Evolutionary conservation across 2,797 vertebrate genomes (phyloP), one percentile per base, ranked within the genome.

Genomic region (Platyrinchus mystaceus): DNA sequence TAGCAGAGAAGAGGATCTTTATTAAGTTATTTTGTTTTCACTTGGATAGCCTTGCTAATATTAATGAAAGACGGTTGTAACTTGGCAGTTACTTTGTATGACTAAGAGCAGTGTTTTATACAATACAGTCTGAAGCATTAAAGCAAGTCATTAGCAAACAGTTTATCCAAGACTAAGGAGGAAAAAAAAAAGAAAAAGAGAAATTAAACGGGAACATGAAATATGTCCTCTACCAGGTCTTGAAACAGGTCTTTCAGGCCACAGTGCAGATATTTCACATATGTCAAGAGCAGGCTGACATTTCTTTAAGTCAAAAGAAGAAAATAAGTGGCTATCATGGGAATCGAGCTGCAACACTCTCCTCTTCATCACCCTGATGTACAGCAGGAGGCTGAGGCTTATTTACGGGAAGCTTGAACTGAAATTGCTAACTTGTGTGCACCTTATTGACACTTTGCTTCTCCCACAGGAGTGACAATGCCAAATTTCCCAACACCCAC

Each of bases 351-450:
- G 47, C 77, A 70, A 66, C 39, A 14, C 53, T 76, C 0, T 0
- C 37, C 34, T 80, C 60, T 92, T 83, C 47, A 90, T 95, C 89
- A 93, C 81, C 19, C 39, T 87, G 84, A 92, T 87, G 85, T 74
- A 68, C 78, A 77, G 63, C 39, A 89, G 66, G 73, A 80, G n/a
- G 39, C 87, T 84, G 69, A 73, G 74, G 12, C 74, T 83, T 82
- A 71, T 94, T 95, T 95, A 84, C 22, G 4, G 68, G 64, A 80
- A 85, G 53, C 74, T 77, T 58, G 60, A 74, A 73, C 69, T 58
- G 46, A 68, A 92, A 87, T 60, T 80, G 34, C 56, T 75, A 70
- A 82, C 36, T 49, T 39, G 30, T 67, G 37, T 66, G 34, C 36
- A 34, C 53, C 53, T 76, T 77, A 92, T 49, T 20, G 70, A 74